Conservation (phyloP, 2,113 vertebrate species). For the Gadus macrocephalus region DNA sequence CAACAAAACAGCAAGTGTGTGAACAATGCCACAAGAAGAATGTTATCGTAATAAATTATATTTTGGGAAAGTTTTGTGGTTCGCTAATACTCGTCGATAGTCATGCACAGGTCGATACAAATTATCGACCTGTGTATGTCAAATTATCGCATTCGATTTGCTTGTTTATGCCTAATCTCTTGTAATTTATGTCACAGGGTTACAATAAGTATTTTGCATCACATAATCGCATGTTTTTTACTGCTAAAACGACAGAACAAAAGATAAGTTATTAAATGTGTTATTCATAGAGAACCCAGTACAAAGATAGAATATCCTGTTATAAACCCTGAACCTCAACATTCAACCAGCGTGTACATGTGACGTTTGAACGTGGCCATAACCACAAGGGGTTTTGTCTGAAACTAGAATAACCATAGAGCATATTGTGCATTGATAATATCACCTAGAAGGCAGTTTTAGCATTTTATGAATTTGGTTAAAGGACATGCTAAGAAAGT, state of each 20-base stretch:
- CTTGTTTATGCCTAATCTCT: neutral
- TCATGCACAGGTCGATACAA: no score
- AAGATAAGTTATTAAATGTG: neutral
- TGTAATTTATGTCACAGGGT: no score
- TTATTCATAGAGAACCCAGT: conserved; percentile 11
- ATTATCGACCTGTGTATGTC: no score
- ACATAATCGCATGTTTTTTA: no score
- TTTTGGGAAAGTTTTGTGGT: conserved; percentile 4
- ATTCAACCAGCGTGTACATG: neutral
- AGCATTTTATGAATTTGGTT: no score
- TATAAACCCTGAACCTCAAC: no score
- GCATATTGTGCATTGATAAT: no score
- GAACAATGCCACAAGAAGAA: conserved; percentile 13
- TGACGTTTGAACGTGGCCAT: conserved; percentile 7
- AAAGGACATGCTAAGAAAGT: no score
- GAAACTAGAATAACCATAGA: neutral
- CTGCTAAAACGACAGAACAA: neutral
- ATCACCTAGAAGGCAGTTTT: no score
- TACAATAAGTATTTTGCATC: no score
- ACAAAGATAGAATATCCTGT: neutral
- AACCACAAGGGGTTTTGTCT: conserved; percentile 26
- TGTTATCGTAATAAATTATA: conserved; percentile 37
- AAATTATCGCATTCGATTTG: neutral
- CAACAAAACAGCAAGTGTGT: conserved; percentile 11
- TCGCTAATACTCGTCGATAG: no score